Evolutionary conservation across 2,113 vertebrate genomes (phyloP), one percentile per base, ranked within the genome.

Genomic region (Chaenocephalus aceratus): DNA sequence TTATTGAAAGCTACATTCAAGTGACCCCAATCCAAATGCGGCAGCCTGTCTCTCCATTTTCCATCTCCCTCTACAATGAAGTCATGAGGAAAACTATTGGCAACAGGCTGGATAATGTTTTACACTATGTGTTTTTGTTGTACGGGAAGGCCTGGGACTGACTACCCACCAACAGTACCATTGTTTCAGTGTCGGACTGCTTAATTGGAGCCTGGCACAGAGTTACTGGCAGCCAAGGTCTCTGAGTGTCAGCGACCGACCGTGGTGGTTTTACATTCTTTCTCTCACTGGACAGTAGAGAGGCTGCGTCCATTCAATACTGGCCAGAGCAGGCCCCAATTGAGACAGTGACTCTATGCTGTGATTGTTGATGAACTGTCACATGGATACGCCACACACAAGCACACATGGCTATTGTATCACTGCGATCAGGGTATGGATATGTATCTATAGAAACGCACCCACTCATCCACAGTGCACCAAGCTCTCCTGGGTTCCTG

Each of bases 141-240:
- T 36, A 62, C 65, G 78, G 58, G 77, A 82, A 67, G 53, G 80
- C 53, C 51, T 23, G 52, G 73, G 48, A 83, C 76, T 51, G 48
- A 70, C 76, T 73, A 75, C 72, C 83, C 85, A 71, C 56, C 46
- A 77, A 30, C 64, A 67, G 41, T 4, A 36, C 45, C 81, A 85
- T 89, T 90, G 83, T 89, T 83, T 72, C 60, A 80, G 59, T n/a
- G 64, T 30, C n/a, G 79, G 73, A 71, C 53, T 62, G 56, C 62
- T 54, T 91, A 86, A 87, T 77, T 85, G 83, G 83, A 84, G 68
- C 58, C 75, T 85, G 85, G 85, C 83, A 87, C 85, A 75, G 34
- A 51, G 46, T 56, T 60, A 12, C 13, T 77, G 64, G 80, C 66
- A 76, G 16, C 60, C 9, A 45, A 49, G 7, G 30, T 51, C 14